phyloP scores from a whole-genome alignment of 2,888 invertebrate genomes.

The Parnassius glacialis region DNA sequence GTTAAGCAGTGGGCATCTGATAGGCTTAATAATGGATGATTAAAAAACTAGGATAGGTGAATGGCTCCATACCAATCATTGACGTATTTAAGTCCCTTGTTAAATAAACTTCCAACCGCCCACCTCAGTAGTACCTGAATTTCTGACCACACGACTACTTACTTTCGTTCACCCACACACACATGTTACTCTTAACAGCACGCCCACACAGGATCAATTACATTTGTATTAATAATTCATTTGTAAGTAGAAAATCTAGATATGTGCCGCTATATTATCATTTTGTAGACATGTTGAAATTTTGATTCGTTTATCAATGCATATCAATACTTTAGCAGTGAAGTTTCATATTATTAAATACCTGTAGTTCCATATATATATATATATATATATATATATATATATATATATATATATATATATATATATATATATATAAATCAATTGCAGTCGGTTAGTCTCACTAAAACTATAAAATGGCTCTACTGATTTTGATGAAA shows the following conservation, averaged over 20 bases:
- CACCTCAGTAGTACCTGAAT: neutral
- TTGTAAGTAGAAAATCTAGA: conserved; percentile 9
- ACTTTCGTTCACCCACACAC: conserved; percentile 3
- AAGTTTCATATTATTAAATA: too few species aligned
- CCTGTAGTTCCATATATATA: too few species aligned
- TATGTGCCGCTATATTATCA: conserved; percentile 13
- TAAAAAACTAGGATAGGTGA: neutral
- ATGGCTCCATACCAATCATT: conserved; percentile 1
- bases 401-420: too few species aligned
- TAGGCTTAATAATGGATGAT: too few species aligned
- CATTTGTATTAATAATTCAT: conserved; percentile 22
- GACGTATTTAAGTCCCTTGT: conserved; percentile 8
- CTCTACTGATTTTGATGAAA: too few species aligned
- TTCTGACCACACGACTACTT: neutral
- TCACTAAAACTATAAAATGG: too few species aligned
- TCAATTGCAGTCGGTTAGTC: too few species aligned
- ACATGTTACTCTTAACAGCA: conserved; percentile 9
- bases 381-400: too few species aligned
- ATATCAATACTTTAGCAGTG: too few species aligned
- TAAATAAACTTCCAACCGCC: neutral
- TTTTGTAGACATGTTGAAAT: conserved; percentile 14
- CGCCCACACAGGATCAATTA: conserved; percentile 23
- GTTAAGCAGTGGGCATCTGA: too few species aligned
- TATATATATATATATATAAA: too few species aligned
- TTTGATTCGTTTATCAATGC: conserved; percentile 8